Evolutionary conservation across 1,140 invertebrate genomes (phyloP).

Genomic region (Sitophilus oryzae): DNA sequence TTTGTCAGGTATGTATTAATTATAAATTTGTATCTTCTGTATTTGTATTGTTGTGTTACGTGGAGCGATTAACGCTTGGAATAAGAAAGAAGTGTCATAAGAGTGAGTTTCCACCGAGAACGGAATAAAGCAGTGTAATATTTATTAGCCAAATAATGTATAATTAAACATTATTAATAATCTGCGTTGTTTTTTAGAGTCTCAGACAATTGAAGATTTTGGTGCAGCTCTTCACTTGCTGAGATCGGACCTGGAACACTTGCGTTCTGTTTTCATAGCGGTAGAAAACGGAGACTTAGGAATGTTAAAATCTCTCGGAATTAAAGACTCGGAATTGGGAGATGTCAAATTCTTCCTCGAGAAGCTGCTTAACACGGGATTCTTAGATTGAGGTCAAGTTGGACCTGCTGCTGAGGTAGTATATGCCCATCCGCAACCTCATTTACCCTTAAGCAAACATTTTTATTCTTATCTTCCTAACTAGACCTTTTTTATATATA

Average conservation of each 20-base stretch:
- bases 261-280: slow-evolving; percentile 90
- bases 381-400: slow-evolving; percentile 79
- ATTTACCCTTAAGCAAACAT: slow-evolving; percentile 40
- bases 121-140: too few relatives aligned
- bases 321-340: slow-evolving; percentile 92
- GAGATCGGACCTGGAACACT: slow-evolving; percentile 82
- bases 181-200: slow-evolving; percentile 79
- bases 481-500: slow-evolving; percentile 31
- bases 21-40: too few relatives aligned
- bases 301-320: slow-evolving; percentile 88
- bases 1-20: slow-evolving; percentile 75
- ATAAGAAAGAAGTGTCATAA: too few relatives aligned
- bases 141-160: too few relatives aligned
- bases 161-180: too few relatives aligned
- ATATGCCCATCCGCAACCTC: slow-evolving; percentile 42
- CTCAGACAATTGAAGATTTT: slow-evolving; percentile 93
- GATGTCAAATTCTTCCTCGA: slow-evolving; percentile 96
- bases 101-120: too few relatives aligned
- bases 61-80: too few relatives aligned
- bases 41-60: too few relatives aligned
- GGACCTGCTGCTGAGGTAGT: slow-evolving; percentile 42
- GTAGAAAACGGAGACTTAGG: slow-evolving; percentile 93
- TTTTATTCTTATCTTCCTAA: slow-evolving; percentile 43
- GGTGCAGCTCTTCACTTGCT: slow-evolving; percentile 79
- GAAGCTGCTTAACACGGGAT: slow-evolving; percentile 93